Evolutionary conservation across 2,113 vertebrate species (phyloP), one percentile per base, ranked within the genome.

Genomic region (Eclectus roratus): DNA sequence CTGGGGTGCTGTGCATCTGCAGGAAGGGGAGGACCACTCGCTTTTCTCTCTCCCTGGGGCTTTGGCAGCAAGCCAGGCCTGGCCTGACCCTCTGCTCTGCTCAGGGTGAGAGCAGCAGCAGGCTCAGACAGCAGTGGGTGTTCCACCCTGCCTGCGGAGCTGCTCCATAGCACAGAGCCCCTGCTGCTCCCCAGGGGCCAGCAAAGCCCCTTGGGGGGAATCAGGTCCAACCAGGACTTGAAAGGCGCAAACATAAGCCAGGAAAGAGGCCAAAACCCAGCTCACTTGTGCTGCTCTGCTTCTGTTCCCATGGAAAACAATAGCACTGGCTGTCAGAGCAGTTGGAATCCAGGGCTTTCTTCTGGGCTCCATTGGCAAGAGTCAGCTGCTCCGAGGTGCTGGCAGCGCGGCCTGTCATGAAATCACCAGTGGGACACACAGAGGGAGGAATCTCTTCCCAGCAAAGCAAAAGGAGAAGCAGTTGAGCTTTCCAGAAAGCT

Each of bases 261-360:
- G 83, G 88, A 95, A 92, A 43, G 83, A 85, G 70, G 91, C 80
- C 83, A 92, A 90, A 90, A 18, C 46, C 63, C 85, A 33, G 68
- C 71, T 94, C 56, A 5, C 47, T 91, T 66, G 29, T 73, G 71
- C 82, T 86, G 69, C 55, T 88, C 66, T 92, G 82, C 80, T 71
- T 93, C 88, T 95, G 61, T 95, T 97, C 95, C 89, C 91, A 72
- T 93, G 94, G 35, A 55, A 5, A 94, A 92, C 95, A 95, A 88
- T 74, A 69, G 61, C 52, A 91, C 85, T 80, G 47, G 8, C 82
- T 88, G 90, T 95, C 85, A 25, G 94, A 84, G 87, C 79, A 27
- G 7, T 88, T 68, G 77, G 85, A 82, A 95, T 74, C 76, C 77
- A 60, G 82, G 53, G n/a, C 69, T 80, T 77, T 31, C 69, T 88